Base-by-base conservation (phyloP, 1,140 invertebrate genomes). In the Belonocnema kinseyi region DNA sequence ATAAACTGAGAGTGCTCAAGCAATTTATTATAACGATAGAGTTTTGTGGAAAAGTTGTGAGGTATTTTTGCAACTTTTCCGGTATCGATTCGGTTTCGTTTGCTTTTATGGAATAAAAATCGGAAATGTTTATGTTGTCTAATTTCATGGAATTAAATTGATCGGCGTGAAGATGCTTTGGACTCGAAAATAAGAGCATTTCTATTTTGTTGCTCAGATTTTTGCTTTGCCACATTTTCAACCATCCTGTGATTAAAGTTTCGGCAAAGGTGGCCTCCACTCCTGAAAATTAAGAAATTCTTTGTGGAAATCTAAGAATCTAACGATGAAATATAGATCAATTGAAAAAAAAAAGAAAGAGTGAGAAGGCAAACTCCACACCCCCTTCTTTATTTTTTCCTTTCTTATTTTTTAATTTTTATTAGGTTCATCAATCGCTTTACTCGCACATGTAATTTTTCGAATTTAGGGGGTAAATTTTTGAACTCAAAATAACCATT, bases 21-120 rank as follows among this genome's bases (percentile, higher is more conserved):
- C 89, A 90, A 72, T 91, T 86, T 12, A 92, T 26, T 10, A 92
- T 77, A 1, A 90, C 78, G 72, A 85, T 81, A 10, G 84, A 84
- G 61, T 83, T 78, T 21, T 80, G 52, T 46, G 19, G 74, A 70
- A 72, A 46, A 70, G 82, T 74, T 52, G 81, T 10, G 70, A 83
- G 51, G 75, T 72, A 82, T 17, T 82, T 72, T 12, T 85, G 52
- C 16, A 90, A 77, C 17, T 77, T 51, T n/a, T 88, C 58, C 11
- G 83, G 78, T 66, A 82, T 80, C 70, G 87, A 72, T 33, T 83
- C 66, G 52, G 84, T 75, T 10, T 86, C 77, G n/a, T 87, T 7
- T 17, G 84, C 19, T 58, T 83, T 56, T 71, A 86, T 50, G 5
- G 82, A 85, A 77, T 85, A 91, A 80, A 85, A 90, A 86, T 92